Conservation (phyloP, 2,797 vertebrate species). For the Picus viridis region DNA sequence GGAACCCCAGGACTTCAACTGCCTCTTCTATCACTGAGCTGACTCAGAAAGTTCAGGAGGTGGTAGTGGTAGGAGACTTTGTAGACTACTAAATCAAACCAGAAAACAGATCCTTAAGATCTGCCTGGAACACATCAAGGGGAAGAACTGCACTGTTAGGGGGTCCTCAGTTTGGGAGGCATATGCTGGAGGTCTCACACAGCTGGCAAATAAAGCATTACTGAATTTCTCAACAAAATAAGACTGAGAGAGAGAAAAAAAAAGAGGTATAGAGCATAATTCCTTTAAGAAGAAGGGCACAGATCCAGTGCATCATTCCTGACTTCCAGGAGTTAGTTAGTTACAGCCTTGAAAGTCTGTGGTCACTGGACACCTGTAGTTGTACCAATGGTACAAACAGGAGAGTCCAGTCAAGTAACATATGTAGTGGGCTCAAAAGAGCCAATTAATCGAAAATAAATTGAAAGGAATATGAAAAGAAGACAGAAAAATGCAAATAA, state of each 20-base stretch:
- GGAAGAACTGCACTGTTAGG: not conserved
- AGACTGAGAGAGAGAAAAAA: not conserved
- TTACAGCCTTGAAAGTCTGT: not conserved
- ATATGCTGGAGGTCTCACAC: not conserved
- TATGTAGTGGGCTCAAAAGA: constrained; percentile 41
- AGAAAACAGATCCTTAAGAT: constrained; percentile 32
- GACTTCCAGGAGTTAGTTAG: constrained; percentile 7
- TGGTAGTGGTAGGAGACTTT: constrained; percentile 9
- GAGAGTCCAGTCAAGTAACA: not conserved
- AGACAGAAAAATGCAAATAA: constrained; percentile 53
- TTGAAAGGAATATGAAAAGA: constrained; percentile 39
- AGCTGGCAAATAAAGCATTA: constrained; percentile 29
- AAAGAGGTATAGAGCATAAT: not conserved
- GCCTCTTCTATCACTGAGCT: constrained; percentile 7
- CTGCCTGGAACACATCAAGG: constrained; percentile 23
- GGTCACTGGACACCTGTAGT: not conserved
- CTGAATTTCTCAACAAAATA: constrained; percentile 4
- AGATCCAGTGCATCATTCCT: not conserved
- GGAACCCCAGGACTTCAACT: not conserved
- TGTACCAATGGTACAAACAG: not conserved
- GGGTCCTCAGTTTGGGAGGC: not conserved
- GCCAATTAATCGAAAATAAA: constrained; percentile 52
- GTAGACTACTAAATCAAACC: constrained; percentile 45
- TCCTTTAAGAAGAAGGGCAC: not conserved
- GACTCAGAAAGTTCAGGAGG: constrained; percentile 29